phyloP scores from a whole-genome alignment of 2,888 invertebrate species.

The Bruchidius siliquastri region DNA sequence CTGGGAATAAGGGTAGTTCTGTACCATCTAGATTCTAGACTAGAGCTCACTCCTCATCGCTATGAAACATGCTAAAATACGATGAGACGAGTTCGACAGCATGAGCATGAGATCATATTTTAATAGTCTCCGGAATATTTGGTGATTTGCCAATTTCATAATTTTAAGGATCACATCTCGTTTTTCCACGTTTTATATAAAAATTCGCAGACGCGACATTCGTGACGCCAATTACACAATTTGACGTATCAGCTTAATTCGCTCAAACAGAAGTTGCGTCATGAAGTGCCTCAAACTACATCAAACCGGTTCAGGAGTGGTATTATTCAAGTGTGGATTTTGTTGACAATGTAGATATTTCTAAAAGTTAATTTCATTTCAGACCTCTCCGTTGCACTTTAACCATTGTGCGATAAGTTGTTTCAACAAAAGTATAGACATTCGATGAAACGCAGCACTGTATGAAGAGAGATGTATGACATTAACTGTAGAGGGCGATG shows the following conservation, averaged over 20 bases:
- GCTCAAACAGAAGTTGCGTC: background rate
- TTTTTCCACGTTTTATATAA: background rate
- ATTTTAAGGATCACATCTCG: background rate
- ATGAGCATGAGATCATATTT: background rate
- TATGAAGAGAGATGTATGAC: too few species aligned
- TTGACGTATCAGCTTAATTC: background rate
- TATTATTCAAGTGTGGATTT: background rate
- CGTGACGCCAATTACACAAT: background rate
- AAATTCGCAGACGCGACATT: background rate
- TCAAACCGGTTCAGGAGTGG: background rate
- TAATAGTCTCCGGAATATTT: background rate
- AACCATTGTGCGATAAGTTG: too few species aligned
- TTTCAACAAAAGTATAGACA: too few species aligned
- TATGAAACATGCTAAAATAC: background rate
- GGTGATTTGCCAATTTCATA: background rate
- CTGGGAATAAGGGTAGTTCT: too few species aligned
- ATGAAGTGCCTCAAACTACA: background rate
- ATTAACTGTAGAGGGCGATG: too few species aligned
- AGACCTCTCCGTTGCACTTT: too few species aligned
- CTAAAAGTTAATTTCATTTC: background rate
- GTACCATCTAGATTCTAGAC: too few species aligned
- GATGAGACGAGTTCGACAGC: background rate
- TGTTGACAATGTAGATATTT: background rate
- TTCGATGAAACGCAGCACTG: too few species aligned
- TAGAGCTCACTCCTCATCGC: background rate